Base-by-base conservation (phyloP, 2,113 vertebrate species). In the Lota lota region DNA sequence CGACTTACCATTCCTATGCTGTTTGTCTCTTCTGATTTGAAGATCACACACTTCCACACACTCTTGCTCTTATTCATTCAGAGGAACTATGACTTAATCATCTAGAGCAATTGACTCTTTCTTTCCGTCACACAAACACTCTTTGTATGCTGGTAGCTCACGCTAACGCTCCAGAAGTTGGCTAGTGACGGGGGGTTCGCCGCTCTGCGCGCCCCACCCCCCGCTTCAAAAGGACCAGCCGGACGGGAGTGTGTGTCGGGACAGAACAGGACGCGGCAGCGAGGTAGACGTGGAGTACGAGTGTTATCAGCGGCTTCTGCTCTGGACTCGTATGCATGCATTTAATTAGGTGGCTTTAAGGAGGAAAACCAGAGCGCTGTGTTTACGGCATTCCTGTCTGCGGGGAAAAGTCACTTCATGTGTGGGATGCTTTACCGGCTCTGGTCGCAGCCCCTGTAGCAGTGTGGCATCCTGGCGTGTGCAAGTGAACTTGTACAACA, bases 401-500 rank as follows among this genome's bases (percentile, higher is more conserved):
- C 40, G 51, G 8, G 53, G n/a, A 5, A 6, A 56, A 56, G n/a
- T 17, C 18, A 56, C 17, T 56, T 18, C 5, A n/a, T 56, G 0
- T 6, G 2, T n/a, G 7, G 16, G n/a, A 56, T 56, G 16, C 17
- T 56, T 56, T 56, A 18, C 16, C 16, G 53, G 53, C 1, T 18
- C 53, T 18, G 16, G 53, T 56, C 53, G 12, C 53, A 14, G 51
- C 51, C 11, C 16, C 51, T 53, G 51, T 17, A 15, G 12, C 51
- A 56, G n/a, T 56, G 16, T 22, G 15, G 20, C 24, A 3, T 61
- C 21, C 2, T 20, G 57, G 57, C 59, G 22, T 22, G 6, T 57
- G 56, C 56, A 8, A 33, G 28, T 33, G 4, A 33, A 33, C 28
- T 6, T 33, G 28, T 33, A 74, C 87, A 91, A 76, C 90, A 99